A percentile compares a stretch with the other conserved stretches of the same genome.
phyloP scores from a whole-genome alignment of 2,113 vertebrate genomes.

The Amia ocellicauda region DNA sequence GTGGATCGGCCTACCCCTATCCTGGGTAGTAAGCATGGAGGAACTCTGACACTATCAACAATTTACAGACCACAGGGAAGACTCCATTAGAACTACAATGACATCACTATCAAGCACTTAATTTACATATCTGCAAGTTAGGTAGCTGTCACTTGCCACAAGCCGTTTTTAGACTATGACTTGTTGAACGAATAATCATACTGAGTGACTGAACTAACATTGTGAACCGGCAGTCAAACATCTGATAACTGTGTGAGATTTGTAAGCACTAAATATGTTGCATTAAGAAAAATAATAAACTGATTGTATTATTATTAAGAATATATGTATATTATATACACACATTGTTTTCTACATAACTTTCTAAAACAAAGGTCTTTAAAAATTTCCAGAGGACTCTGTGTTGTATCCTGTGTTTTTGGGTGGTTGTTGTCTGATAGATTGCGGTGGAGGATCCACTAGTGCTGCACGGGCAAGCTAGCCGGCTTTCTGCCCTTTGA shows the following conservation, averaged over 20 bases:
- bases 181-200: conserved; percentile 15
- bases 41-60: too few relatives aligned
- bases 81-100: conserved; percentile 43
- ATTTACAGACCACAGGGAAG: too few relatives aligned
- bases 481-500: conserved; percentile 24
- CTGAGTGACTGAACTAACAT: conserved; percentile 19
- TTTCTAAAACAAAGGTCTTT: conserved; percentile 16
- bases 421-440: too few relatives aligned
- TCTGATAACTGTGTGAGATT: not conserved
- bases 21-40: too few relatives aligned
- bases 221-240: conserved; percentile 2
- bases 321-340: conserved; percentile 1
- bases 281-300: not conserved
- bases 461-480: not conserved
- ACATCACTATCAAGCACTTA: conserved; percentile 28
- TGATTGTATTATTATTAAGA: not conserved
- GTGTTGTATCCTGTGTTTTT: not conserved
- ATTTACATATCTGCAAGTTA: conserved; percentile 36
- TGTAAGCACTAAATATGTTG: not conserved
- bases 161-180: conserved; percentile 20
- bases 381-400: conserved; percentile 10
- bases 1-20: too few relatives aligned
- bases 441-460: not conserved
- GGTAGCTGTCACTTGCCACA: conserved; percentile 33
- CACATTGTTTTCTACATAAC: conserved; percentile 1